Evolutionary conservation across 37 sponge, comb jelly and placozoan genomes (phyloP), one percentile per base, ranked within the genome.

Genomic region (Amphimedon queenslandica): DNA sequence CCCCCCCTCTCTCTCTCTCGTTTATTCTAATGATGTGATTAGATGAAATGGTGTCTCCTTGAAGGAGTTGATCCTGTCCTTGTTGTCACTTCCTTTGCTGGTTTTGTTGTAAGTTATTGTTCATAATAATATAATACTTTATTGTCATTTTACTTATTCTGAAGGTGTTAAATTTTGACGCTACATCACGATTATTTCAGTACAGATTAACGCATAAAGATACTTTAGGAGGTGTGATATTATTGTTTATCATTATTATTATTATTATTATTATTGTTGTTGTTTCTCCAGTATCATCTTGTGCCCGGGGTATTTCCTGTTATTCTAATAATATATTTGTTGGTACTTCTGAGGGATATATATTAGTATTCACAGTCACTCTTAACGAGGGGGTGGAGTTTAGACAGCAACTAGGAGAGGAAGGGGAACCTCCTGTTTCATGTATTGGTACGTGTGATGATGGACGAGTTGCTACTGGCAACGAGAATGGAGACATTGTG

Each of bases 401-500:
- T 35, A 41, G 35, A 2, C 40, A 70, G 25, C 84, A 83, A 36
- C 72, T 83, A 36, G 39, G 69, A 25, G 70, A 64, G 0, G 79
- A 68, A 69, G 4, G 1, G 1, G 2, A 6, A 4, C 13, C 64
- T 64, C 40, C 66, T 37, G 40, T 42, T 30, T 35, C 64, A 31
- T 61, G 63, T 61, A 58, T 32, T 11, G 24, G 40, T 16, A 5
- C 29, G 29, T 64, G 76, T 42, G 33, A 28, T 38, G 61, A 60
- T 60, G 61, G 74, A 5, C 68, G 66, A 13, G 25, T 91, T 55
- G 92, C 76, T 37, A 80, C 77, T 64, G 39, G 65, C 39, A 83
- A 91, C 64, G 92, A 91, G 67, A 57, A 42, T n/a, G 92, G 92
- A 0, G 57, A 36, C 24, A 86, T 91, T 23, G 64, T 64, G 16